Conservation (phyloP, 1,140 invertebrate species). For the Cyclargus thomasi region DNA sequence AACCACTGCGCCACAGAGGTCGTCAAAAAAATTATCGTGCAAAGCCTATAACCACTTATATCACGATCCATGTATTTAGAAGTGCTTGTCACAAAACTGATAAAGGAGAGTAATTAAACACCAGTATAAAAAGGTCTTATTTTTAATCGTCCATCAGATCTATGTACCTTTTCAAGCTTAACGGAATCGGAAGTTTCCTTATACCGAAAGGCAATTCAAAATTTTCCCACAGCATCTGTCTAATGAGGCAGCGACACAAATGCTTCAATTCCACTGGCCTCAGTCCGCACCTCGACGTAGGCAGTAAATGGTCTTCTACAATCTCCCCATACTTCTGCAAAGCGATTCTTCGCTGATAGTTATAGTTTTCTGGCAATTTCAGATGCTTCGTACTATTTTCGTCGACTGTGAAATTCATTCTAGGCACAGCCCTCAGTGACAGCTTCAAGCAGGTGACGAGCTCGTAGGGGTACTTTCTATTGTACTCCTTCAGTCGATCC, state of each 20-base stretch:
- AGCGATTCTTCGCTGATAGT: slow-evolving; percentile 73
- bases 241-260: slow-evolving; percentile 79
- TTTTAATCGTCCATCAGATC: slow-evolving; percentile 82
- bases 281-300: slow-evolving; percentile 77
- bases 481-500: slow-evolving; percentile 79
- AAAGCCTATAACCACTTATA: too few relatives aligned
- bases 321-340: slow-evolving; percentile 79
- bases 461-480: slow-evolving; percentile 79
- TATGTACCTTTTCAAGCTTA: slow-evolving; percentile 79
- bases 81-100: too few relatives aligned
- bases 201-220: slow-evolving; percentile 85
- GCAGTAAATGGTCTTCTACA: slow-evolving; percentile 78
- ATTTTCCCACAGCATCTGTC: slow-evolving; percentile 79
- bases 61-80: too few relatives aligned
- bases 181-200: slow-evolving; percentile 79
- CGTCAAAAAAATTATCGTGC: too few relatives aligned
- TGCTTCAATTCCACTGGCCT: slow-evolving; percentile 79
- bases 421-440: slow-evolving; percentile 78
- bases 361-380: slow-evolving; percentile 59
- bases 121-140: not conserved
- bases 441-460: slow-evolving; percentile 80
- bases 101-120: too few relatives aligned
- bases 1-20: too few relatives aligned
- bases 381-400: slow-evolving; percentile 47
- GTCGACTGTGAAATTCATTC: slow-evolving; percentile 55